Evolutionary conservation across 2,888 invertebrate species (phyloP).

Genomic region (Selenia dentaria): DNA sequence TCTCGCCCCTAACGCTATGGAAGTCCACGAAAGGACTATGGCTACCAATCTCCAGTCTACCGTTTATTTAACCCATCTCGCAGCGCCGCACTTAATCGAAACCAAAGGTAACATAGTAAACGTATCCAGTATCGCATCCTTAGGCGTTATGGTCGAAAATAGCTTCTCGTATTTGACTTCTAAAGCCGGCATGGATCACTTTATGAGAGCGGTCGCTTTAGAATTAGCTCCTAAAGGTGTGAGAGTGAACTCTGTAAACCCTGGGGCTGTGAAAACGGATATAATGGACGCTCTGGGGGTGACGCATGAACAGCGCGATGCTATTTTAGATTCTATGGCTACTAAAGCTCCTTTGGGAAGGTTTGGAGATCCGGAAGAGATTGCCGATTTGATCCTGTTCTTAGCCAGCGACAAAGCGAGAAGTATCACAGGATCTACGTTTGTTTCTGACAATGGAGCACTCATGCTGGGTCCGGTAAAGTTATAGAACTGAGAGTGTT

Average conservation of each 20-base stretch:
- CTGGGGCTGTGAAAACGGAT: conserved; percentile 30
- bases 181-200: conserved; percentile 41
- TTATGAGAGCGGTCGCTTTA: conserved; percentile 59
- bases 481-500: background rate
- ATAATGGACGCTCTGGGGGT: conserved; percentile 1
- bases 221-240: conserved; percentile 89
- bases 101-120: conserved; percentile 89
- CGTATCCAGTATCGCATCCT: conserved; percentile 48
- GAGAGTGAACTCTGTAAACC: conserved; percentile 78
- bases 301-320: background rate
- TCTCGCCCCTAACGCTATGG: conserved; percentile 15
- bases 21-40: conserved; percentile 22
- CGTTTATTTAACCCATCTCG: conserved; percentile 30
- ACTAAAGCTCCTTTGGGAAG: background rate
- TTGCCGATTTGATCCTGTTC: conserved; percentile 42
- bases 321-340: background rate
- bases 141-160: background rate
- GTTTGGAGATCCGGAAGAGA: conserved; percentile 36
- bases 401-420: conserved; percentile 42
- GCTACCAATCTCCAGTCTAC: conserved; percentile 26
- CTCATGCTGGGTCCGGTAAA: background rate
- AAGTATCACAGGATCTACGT: conserved; percentile 39
- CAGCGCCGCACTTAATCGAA: conserved; percentile 34
- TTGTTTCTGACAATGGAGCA: conserved; percentile 28
- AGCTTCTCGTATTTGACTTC: conserved; percentile 31